These are phyloP conservation scores for Shinisaurus crocodilurus DNA, from an alignment of 2,113 vertebrate species.

Conservation along the genomic window DNA sequence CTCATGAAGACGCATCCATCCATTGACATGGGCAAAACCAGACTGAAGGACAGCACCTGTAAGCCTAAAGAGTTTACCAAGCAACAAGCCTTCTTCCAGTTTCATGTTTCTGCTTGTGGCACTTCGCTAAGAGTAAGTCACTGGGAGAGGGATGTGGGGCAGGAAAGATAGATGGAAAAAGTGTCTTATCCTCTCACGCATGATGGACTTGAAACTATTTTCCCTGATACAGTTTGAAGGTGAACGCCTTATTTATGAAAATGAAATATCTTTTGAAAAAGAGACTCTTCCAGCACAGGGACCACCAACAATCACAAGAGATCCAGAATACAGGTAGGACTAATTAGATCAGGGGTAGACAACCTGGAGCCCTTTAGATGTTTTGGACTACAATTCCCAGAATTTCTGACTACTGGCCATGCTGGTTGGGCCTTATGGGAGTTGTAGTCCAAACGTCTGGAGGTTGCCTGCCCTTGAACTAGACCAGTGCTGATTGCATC, in stretches of 20 bases:
- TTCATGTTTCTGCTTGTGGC: conserved; percentile 66
- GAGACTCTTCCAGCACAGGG: conserved; percentile 56
- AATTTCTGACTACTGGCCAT: no score
- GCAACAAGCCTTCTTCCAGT: conserved; percentile 66
- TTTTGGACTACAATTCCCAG: no score
- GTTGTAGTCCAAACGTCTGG: no score
- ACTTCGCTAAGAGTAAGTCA: conserved; percentile 65
- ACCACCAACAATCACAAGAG: conserved; percentile 44
- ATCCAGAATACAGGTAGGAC: conserved; percentile 70
- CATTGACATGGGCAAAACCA: conserved; percentile 69
- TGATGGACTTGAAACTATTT: conserved; percentile 40
- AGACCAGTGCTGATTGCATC: background rate
- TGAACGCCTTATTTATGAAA: conserved; percentile 69
- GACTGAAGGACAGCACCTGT: conserved; percentile 64
- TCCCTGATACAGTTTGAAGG: conserved; percentile 66
- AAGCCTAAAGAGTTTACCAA: conserved; percentile 60
- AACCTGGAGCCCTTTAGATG: no score
- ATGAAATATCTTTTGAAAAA: conserved; percentile 70
- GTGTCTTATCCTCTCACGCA: conserved; percentile 8
- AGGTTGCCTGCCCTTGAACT: background rate
- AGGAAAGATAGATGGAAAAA: conserved; percentile 8
- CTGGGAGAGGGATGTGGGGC: background rate
- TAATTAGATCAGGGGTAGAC: background rate
- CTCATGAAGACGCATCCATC: conserved; percentile 65
- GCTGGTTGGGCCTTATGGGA: no score